phyloP scores from a whole-genome alignment of 37 sponge, comb jelly and placozoan genomes.

The Beroe forskalii region DNA sequence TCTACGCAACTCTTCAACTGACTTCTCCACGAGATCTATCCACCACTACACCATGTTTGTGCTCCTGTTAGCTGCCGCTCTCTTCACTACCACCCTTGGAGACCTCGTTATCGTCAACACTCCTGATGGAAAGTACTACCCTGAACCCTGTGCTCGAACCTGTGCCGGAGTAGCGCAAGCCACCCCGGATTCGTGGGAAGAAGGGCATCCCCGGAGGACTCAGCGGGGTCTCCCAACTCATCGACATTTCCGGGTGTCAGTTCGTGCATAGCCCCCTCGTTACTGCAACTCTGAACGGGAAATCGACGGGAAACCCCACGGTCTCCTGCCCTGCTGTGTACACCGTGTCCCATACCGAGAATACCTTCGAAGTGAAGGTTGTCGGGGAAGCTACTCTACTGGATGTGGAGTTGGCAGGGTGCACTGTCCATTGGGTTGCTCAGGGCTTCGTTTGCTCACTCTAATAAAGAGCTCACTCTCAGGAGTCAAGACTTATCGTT shows the following conservation, averaged over 20 bases:
- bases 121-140: neutral
- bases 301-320: neutral
- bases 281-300: neutral
- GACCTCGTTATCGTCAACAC: neutral
- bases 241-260: neutral
- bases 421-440: neutral
- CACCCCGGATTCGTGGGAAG: no score
- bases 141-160: neutral
- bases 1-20: no score
- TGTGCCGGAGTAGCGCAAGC: neutral
- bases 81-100: neutral
- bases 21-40: no score
- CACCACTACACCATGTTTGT: no score
- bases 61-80: no score
- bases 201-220: no score
- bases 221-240: neutral
- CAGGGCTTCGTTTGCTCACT: neutral
- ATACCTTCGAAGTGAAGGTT: neutral
- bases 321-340: neutral
- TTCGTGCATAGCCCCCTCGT: neutral
- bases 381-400: neutral
- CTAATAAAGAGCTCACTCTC: no score
- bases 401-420: neutral
- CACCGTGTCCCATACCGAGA: neutral
- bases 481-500: no score